Percentiles rank a stretch among this genome's conserved stretches.
phyloP scores from a whole-genome alignment of 1,140 invertebrate species.

The Ceratina japonica region DNA sequence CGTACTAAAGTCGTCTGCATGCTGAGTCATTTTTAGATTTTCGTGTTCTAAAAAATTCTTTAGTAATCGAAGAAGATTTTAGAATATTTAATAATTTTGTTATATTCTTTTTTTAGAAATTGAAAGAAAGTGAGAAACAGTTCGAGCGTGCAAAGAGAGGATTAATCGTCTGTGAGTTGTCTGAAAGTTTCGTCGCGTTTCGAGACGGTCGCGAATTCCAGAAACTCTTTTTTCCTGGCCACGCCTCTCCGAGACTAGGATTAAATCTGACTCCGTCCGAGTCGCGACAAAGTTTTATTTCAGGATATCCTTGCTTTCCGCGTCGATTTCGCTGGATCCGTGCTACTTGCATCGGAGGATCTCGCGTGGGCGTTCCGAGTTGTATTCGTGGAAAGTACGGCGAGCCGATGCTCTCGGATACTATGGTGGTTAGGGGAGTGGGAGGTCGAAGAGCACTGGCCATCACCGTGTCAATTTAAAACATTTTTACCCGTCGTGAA shows the following conservation, averaged over 20 bases:
- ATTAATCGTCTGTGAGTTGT: too few species aligned
- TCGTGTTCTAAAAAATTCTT: background rate
- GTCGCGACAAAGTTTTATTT: conserved; percentile 18
- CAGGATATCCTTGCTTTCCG: conserved; percentile 12
- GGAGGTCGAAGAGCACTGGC: conserved; percentile 26
- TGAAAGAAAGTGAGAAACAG: too few species aligned
- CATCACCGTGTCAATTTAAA: conserved; percentile 34
- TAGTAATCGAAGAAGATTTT: too few species aligned
- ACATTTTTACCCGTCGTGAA: conserved; percentile 38
- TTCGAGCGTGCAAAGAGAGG: too few species aligned
- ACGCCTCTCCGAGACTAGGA: background rate
- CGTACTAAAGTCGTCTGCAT: too few species aligned
- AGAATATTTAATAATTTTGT: too few species aligned
- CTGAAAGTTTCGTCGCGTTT: too few species aligned
- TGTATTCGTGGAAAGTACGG: conserved; percentile 49
- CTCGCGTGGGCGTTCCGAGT: conserved; percentile 40
- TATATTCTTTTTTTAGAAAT: too few species aligned
- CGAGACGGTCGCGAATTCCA: conserved; percentile 4
- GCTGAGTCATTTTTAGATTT: too few species aligned
- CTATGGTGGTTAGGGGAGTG: conserved; percentile 16
- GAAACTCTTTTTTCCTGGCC: background rate
- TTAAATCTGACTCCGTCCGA: background rate
- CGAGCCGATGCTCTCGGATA: conserved; percentile 1
- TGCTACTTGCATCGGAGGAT: conserved; percentile 34
- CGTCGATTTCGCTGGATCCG: conserved; percentile 15